Evolutionary conservation across 2,888 invertebrate genomes (phyloP).

Genomic region (Microctonus hyperodae): DNA sequence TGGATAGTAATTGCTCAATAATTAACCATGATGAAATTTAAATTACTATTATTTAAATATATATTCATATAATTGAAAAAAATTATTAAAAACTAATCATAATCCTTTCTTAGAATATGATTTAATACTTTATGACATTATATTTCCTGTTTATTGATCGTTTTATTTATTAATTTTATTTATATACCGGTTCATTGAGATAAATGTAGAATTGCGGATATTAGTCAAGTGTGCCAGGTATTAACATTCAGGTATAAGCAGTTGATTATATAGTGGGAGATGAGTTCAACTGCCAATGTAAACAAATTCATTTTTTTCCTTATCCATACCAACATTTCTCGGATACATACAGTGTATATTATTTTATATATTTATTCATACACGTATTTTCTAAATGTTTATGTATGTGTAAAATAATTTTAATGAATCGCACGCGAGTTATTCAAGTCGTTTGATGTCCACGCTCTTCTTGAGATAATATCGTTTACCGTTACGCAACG

Average conservation of each 20-base stretch:
- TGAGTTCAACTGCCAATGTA: neutral
- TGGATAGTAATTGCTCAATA: neutral
- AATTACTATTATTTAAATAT: too few relatives aligned
- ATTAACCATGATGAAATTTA: neutral
- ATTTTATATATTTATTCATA: too few relatives aligned
- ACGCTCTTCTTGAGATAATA: conserved; percentile 27
- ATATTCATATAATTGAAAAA: too few relatives aligned
- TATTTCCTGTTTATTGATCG: conserved; percentile 5
- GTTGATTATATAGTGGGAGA: neutral
- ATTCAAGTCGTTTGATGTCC: neutral
- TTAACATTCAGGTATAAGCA: neutral
- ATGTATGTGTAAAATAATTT: neutral
- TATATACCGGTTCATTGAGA: conserved; percentile 1
- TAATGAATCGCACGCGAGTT: conserved; percentile 15
- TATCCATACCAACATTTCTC: too few relatives aligned
- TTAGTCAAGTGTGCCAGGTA: neutral
- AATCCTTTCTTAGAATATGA: neutral
- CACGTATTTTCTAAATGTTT: too few relatives aligned
- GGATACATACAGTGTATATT: too few relatives aligned
- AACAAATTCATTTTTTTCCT: neutral
- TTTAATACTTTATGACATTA: neutral
- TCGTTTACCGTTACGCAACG: conserved; percentile 44
- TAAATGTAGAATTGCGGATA: neutral
- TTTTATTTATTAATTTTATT: neutral
- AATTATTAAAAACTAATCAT: neutral